A percentile compares a stretch with the other conserved stretches of the same genome.
Evolutionary conservation across 2,113 vertebrate genomes (phyloP).

Genomic region (Dromaius novaehollandiae): DNA sequence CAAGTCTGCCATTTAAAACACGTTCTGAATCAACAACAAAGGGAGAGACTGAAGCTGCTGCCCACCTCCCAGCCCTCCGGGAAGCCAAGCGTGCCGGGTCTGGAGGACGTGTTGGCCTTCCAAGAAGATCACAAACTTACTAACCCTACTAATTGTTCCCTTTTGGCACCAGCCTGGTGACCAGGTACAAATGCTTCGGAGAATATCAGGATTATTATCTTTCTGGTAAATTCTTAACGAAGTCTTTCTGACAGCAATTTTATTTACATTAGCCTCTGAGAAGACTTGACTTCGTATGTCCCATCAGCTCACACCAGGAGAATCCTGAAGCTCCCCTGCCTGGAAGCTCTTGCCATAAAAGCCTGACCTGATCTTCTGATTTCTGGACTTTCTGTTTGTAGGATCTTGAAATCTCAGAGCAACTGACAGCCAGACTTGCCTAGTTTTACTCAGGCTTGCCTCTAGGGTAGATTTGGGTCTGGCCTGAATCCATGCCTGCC

Average conservation of each 20-base stretch:
- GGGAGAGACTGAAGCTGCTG: neutral
- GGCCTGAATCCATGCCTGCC: neutral
- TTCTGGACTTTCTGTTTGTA: neutral
- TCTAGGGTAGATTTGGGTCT: neutral
- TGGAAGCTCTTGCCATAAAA: neutral
- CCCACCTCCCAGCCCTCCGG: neutral
- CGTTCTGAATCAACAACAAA: neutral
- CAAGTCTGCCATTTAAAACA: neutral
- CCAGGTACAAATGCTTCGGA: neutral
- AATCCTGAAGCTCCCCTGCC: neutral
- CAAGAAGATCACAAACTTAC: neutral
- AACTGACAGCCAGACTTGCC: fast-evolving
- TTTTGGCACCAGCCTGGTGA: neutral
- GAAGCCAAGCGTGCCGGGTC: fast-evolving
- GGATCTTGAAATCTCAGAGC: neutral
- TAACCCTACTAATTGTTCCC: neutral
- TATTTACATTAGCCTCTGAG: neutral
- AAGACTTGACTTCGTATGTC: neutral
- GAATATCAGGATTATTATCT: neutral
- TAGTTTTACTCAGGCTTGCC: neutral
- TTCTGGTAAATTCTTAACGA: neutral
- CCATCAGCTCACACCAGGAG: neutral
- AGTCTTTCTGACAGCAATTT: neutral
- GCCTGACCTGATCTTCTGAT: neutral
- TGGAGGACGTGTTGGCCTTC: neutral